A percentile compares a stretch with the other conserved stretches of the same genome.
Evolutionary conservation across 2,888 invertebrate genomes (phyloP).

Genomic region (Podotricha telesiphe): DNA sequence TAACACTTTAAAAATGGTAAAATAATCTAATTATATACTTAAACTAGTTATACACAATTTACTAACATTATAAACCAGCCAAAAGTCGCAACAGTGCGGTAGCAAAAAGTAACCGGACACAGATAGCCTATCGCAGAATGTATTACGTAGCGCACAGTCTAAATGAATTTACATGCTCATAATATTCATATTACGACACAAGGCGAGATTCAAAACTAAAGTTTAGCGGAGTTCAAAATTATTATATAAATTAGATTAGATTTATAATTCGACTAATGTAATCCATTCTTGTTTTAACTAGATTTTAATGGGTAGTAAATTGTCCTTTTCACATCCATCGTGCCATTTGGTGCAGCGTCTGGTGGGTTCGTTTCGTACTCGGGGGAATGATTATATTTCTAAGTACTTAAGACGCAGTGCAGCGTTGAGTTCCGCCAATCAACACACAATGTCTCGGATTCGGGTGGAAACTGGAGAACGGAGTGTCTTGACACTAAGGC

Average conservation of each 20-base stretch:
- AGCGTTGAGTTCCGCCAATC: too few species aligned
- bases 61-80: slow-evolving; percentile 26
- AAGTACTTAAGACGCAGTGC: too few species aligned
- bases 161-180: slow-evolving; percentile 50
- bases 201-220: slow-evolving; percentile 9
- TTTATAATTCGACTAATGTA: neutral
- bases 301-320: neutral
- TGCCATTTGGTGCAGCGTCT: too few species aligned
- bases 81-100: slow-evolving; percentile 17
- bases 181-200: slow-evolving; percentile 37
- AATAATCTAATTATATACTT: neutral
- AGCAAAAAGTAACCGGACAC: slow-evolving; percentile 41
- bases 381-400: too few species aligned
- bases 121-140: slow-evolving; percentile 47
- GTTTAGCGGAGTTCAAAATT: slow-evolving; percentile 7
- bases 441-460: too few species aligned
- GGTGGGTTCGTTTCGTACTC: too few species aligned
- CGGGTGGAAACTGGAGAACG: too few species aligned
- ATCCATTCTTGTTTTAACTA: slow-evolving; percentile 2
- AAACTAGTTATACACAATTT: slow-evolving; percentile 19
- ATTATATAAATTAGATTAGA: slow-evolving; percentile 15
- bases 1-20: too few species aligned
- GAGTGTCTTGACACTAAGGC: too few species aligned
- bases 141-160: slow-evolving; percentile 49
- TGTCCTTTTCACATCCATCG: too few species aligned